Evolutionary conservation across 2,113 vertebrate species (phyloP).

Genomic region (Channa maculata): DNA sequence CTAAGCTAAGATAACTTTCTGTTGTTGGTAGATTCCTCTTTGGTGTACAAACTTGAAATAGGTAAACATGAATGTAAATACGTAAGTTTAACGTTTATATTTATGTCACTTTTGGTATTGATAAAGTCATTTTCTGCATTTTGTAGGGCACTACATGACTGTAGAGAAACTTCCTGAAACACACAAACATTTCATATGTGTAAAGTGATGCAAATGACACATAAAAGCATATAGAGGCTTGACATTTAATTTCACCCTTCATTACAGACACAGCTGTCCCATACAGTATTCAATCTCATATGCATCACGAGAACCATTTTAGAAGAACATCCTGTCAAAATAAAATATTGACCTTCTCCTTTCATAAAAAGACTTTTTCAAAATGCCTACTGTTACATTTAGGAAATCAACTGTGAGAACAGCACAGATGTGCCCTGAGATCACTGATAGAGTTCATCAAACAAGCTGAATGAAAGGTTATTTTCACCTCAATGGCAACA

Average conservation of each 20-base stretch:
- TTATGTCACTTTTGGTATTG: too few relatives aligned
- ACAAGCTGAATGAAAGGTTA: constrained; percentile 40
- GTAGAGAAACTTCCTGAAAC: too few relatives aligned
- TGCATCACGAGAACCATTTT: neutral
- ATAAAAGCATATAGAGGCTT: neutral
- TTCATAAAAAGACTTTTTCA: neutral
- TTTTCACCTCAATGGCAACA: constrained; percentile 15
- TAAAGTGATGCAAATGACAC: too few relatives aligned
- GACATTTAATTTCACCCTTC: constrained; percentile 34
- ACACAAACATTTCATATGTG: too few relatives aligned
- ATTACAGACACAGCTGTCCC: constrained; percentile 11
- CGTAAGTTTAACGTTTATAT: too few relatives aligned
- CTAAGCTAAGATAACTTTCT: too few relatives aligned
- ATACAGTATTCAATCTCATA: neutral
- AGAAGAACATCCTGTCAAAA: neutral
- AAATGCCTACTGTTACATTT: constrained; percentile 1
- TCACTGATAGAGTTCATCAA: constrained; percentile 44
- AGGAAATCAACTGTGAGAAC: constrained; percentile 31
- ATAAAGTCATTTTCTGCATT: neutral
- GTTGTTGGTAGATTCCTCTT: too few relatives aligned
- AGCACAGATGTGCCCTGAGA: constrained; percentile 40
- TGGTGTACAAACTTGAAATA: too few relatives aligned
- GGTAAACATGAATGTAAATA: too few relatives aligned
- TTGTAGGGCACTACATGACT: too few relatives aligned
- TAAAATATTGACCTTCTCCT: neutral